phyloP scores from a whole-genome alignment of 2,797 vertebrate species.

The Enteromius paludinosus region DNA sequence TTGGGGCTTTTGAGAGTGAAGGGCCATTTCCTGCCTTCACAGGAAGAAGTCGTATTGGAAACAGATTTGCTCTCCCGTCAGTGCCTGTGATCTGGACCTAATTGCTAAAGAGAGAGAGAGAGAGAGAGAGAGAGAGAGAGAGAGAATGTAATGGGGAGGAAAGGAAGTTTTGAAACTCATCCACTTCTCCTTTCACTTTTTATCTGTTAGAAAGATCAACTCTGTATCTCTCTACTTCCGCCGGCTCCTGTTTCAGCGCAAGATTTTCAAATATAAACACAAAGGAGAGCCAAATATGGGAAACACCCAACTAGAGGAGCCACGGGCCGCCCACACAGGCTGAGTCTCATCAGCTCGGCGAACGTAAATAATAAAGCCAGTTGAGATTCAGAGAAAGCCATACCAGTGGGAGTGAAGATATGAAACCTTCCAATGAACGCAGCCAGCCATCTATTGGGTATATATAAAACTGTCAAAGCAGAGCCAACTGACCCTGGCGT shows the following conservation, averaged over 20 bases:
- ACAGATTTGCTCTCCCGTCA: conserved; percentile 80
- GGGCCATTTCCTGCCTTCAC: conserved; percentile 80
- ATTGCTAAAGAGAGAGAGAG: conserved; percentile 65
- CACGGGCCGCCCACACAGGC: conserved; percentile 39
- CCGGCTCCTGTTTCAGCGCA: conserved; percentile 18
- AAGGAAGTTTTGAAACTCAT: conserved; percentile 73
- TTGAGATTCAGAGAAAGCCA: conserved; percentile 36
- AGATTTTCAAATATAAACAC: conserved; percentile 74
- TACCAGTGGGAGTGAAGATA: conserved; percentile 66
- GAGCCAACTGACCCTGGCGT: conserved; percentile 74
- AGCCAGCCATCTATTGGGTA: conserved; percentile 66
- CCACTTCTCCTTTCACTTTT: conserved; percentile 65
- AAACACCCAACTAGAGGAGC: conserved; percentile 44
- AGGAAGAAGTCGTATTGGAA: conserved; percentile 87
- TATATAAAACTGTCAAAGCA: conserved; percentile 81
- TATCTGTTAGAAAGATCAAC: conserved; percentile 49
- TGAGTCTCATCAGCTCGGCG: conserved; percentile 56
- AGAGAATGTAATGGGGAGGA: conserved; percentile 28
- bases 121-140: conserved; percentile 51
- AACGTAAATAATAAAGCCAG: conserved; percentile 71
- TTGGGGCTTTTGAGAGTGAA: conserved; percentile 74
- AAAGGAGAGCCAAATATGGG: conserved; percentile 63
- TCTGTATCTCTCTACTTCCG: conserved; percentile 26
- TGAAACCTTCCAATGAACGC: conserved; percentile 58
- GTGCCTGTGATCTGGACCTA: conserved; percentile 72